Evolutionary conservation across 2,797 vertebrate genomes (phyloP).

Genomic region (Mionectes olivaceus): DNA sequence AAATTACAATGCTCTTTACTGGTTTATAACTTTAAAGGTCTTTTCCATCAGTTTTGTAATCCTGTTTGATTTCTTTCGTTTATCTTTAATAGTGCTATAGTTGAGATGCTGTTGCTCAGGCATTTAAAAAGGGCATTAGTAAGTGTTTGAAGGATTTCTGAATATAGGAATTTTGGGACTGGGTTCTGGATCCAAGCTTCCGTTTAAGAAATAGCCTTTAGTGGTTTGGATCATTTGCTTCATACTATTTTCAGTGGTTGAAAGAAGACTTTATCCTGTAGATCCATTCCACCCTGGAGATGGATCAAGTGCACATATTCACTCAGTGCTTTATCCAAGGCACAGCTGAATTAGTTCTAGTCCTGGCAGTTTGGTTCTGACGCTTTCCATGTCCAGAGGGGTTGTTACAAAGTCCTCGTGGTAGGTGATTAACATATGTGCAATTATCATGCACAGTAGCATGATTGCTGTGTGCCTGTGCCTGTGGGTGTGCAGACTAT

Average conservation of each 20-base stretch:
- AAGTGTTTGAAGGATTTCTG: neutral
- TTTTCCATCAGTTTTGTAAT: neutral
- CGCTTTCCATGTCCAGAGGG: neutral
- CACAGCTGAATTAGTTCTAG: neutral
- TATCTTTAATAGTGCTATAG: neutral
- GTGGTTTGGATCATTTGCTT: neutral
- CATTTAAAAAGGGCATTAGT: neutral
- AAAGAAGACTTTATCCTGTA: neutral
- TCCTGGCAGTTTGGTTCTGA: neutral
- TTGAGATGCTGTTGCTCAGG: neutral
- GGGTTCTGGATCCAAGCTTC: neutral
- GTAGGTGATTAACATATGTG: neutral
- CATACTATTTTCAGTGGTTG: neutral
- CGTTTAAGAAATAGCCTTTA: neutral
- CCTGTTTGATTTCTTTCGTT: neutral
- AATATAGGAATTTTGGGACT: neutral
- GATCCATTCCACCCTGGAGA: neutral
- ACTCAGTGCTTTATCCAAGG: neutral
- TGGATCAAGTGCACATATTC: accelerated
- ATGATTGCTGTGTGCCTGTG: neutral
- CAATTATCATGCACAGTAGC: neutral
- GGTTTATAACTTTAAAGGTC: neutral
- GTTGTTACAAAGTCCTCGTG: neutral
- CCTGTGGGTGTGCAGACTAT: neutral
- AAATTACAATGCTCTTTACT: neutral